These are phyloP conservation scores for Sylvia borin DNA, from an alignment of 2,797 vertebrate species.

Conservation along the genomic window DNA sequence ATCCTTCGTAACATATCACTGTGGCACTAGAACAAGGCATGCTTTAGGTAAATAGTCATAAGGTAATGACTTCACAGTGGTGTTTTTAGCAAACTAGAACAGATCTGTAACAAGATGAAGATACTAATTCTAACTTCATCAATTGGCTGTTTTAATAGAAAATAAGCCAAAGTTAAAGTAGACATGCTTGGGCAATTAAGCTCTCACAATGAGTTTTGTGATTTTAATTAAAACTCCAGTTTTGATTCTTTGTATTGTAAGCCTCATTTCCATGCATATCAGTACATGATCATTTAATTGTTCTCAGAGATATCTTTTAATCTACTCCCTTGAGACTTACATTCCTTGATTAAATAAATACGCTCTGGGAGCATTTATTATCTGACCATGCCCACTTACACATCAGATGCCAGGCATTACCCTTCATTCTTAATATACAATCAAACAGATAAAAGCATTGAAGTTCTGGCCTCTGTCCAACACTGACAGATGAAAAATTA, in stretches of 20 bases:
- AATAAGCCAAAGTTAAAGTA: neutral
- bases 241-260: neutral
- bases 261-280: neutral
- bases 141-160: neutral
- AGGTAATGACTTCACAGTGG: neutral
- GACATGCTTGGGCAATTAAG: neutral
- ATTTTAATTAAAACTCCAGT: neutral
- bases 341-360: constrained; percentile 34
- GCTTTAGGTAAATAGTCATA: neutral
- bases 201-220: neutral
- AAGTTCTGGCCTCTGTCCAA: constrained; percentile 6
- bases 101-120: neutral
- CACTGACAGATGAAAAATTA: neutral
- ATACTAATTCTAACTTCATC: neutral
- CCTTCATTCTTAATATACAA: constrained; percentile 12
- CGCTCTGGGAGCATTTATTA: neutral
- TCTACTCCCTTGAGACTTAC: neutral
- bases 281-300: neutral
- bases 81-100: neutral
- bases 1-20: neutral
- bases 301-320: neutral
- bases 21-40: neutral
- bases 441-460: neutral
- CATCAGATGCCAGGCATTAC: neutral
- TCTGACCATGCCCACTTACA: neutral